phyloP scores from a whole-genome alignment of 2,797 vertebrate species.

The Melanotaenia nigrans region DNA sequence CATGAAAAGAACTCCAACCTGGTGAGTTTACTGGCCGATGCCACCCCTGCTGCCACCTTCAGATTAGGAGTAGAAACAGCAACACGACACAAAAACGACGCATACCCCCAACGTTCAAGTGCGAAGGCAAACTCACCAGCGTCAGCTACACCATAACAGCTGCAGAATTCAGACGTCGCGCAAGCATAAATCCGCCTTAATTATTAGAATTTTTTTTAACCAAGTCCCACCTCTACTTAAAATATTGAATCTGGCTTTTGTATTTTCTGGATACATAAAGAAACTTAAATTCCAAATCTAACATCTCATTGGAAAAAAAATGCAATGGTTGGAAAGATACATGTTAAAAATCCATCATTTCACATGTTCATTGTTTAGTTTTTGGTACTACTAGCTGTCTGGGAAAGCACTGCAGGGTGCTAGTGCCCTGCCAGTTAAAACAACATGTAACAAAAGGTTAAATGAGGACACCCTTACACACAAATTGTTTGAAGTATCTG shows the following conservation, averaged over 20 bases:
- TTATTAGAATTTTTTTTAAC: no score
- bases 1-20: no score
- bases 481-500: conserved; percentile 4
- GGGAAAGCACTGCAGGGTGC: conserved; percentile 21
- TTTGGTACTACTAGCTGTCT: conserved; percentile 9
- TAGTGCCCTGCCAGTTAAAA: conserved; percentile 7
- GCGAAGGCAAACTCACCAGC: no score
- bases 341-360: not conserved
- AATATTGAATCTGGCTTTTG: not conserved
- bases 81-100: no score
- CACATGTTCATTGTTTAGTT: conserved; percentile 1
- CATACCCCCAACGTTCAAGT: no score
- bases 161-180: no score
- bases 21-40: no score
- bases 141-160: no score
- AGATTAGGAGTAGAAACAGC: no score
- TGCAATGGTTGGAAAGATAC: not conserved
- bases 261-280: not conserved
- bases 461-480: conserved; percentile 17
- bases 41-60: no score
- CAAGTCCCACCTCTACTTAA: not conserved
- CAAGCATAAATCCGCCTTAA: no score
- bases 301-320: not conserved
- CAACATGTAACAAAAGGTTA: conserved; percentile 34
- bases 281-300: not conserved